Evolutionary conservation across 2,113 vertebrate genomes (phyloP), one percentile per base, ranked within the genome.

Genomic region (Triplophysa siluroides): DNA sequence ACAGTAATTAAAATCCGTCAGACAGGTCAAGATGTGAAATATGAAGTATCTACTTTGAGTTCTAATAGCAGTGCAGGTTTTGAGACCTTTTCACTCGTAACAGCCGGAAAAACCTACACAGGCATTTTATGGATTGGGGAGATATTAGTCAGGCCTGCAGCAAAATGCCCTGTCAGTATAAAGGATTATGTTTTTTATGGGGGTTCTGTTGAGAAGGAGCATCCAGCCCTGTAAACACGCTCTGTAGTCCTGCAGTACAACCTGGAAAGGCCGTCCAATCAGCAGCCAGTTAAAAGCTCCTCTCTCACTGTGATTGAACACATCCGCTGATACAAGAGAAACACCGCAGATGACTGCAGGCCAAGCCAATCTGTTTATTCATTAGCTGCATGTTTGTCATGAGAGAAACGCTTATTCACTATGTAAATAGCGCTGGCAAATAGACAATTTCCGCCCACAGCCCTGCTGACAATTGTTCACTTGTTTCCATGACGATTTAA

Each of bases 101-200:
- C 45, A 16, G 60, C 58, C n/a, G 47, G 45, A 62, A 65, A 66
- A 68, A 66, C 54, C 79, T 78, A 56, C 64, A 41, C 80, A 67
- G 24, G 19, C 72, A 43, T 77, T 78, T 79, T 82, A 79, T 77
- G 62, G 73, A 80, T 78, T 67, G 71, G 21, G 54, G 61, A 79
- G 69, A 78, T 83, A 79, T 83, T 78, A 47, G 69, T 68, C 76
- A 78, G 60, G 64, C 81, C 74, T 72, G 78, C 81, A 79, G 82
- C 81, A 76, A 70, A 83, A 78, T 72, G 67, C 62, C 33, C 75
- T 83, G 81, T 83, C 81, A 81, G 63, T 78, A 81, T 81, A 83
- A 83, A 79, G 76, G 79, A 83, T 85, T 79, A 83, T 47, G 62
- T 54, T 62, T 81, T 84, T 84, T 84, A 84, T 78, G 73, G 78